Evolutionary conservation across 2,113 vertebrate genomes (phyloP).

Genomic region (Menidia beryllina): DNA sequence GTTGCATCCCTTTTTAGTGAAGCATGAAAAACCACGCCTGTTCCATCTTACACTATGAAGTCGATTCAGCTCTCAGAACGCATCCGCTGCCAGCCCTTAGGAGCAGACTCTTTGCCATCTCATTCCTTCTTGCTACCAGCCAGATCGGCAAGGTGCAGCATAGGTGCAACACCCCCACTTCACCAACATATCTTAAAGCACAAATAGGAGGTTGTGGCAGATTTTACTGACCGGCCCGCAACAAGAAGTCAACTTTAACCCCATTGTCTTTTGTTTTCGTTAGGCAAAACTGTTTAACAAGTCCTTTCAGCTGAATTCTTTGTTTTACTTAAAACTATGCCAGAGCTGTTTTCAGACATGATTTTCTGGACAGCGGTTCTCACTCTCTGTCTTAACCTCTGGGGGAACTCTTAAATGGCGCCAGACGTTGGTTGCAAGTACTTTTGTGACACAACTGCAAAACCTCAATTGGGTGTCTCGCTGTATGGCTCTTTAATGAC

Average conservation of each 20-base stretch:
- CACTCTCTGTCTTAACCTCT: slow-evolving; percentile 17
- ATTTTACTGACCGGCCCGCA: neutral
- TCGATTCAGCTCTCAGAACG: neutral
- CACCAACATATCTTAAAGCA: neutral
- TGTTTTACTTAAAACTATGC: slow-evolving; percentile 13
- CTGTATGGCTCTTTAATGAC: slow-evolving; percentile 51
- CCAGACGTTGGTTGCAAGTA: slow-evolving; percentile 34
- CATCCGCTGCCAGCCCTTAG: neutral
- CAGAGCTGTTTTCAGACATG: slow-evolving; percentile 22
- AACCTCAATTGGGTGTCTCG: slow-evolving; percentile 28
- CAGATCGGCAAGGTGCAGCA: neutral
- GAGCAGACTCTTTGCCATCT: too few relatives aligned
- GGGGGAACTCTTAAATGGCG: slow-evolving; percentile 30
- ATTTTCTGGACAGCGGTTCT: slow-evolving; percentile 28
- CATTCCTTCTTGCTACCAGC: too few relatives aligned
- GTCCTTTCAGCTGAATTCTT: too few relatives aligned
- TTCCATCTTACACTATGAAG: neutral
- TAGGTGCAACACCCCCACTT: neutral
- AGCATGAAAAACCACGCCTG: neutral
- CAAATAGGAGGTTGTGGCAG: neutral
- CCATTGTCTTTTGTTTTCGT: neutral
- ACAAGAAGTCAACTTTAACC: neutral
- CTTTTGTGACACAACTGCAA: slow-evolving; percentile 50
- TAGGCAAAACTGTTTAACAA: neutral
- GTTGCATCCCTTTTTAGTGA: neutral